Base-by-base conservation (phyloP, 2,888 invertebrate species). In the Patella ulyssiponensis region DNA sequence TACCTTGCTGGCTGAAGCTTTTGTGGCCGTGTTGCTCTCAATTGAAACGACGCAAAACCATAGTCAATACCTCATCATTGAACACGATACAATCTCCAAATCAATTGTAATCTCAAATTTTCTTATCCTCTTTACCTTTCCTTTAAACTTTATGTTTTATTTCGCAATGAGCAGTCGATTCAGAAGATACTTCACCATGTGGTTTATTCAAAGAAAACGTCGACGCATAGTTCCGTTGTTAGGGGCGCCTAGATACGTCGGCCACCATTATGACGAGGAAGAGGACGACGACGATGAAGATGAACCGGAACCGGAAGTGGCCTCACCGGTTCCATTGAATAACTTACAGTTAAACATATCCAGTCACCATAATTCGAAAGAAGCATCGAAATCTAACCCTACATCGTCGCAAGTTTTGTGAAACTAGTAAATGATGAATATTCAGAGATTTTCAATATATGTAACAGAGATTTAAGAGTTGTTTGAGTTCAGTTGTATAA, bases 111-210 rank as follows among this genome's bases (percentile, higher is more conserved):
- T 78, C n/a, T 76, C 75, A 44, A 78, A 78, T 58, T 74, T 73
- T 73, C 15, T 76, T 12, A 76, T 76, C 27, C 58, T 75, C 2
- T 33, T 73, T 52, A 75, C 78, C 15, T 73, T 75, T 17, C 78
- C 78, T 1, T 52, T 73, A 58, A 78, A 78, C 51, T 78, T 78
- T 73, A 17, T 78, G 44, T 73, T 78, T 58, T 75, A 73, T 27
- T 23, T 69, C 27, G 53, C 23, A 15, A 52, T 76, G 58, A 73
- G 73, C 44, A 73, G 73, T 23, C 64, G 69, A 17, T 54, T 78
- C 44, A 53, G 76, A 64, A 12, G 64, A 51, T 23, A 77, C 71
- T 51, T 71, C 64, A 64, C 44, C 17, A 56, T 58, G 58, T n/a
- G 70, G 74, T 17, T 71, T 73, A 9, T 73, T 17, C 53, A 70